Conservation (phyloP, 2,113 vertebrate genomes). For the Phainopepla nitens region DNA sequence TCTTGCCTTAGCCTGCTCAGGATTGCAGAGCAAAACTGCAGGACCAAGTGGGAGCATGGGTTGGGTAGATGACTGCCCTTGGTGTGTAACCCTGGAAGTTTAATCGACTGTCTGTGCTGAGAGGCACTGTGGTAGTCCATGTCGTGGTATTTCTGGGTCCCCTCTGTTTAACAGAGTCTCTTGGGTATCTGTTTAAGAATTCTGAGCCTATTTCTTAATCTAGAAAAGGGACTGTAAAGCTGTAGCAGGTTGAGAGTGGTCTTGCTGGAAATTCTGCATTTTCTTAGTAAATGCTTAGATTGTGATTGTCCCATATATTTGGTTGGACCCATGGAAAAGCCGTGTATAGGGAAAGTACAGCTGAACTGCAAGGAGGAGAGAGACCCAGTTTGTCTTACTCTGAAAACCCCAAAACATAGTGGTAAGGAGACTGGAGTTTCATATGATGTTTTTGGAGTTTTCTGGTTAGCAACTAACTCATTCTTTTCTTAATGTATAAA, state of each 20-base stretch:
- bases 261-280: background rate
- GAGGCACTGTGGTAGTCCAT: background rate
- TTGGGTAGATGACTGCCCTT: background rate
- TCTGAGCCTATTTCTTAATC: background rate
- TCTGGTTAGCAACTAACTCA: background rate
- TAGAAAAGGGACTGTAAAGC: background rate
- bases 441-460: background rate
- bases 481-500: background rate
- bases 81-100: background rate
- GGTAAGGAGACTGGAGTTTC: background rate
- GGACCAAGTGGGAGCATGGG: background rate
- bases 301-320: background rate
- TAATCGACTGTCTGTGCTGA: background rate
- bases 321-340: background rate
- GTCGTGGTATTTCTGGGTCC: background rate
- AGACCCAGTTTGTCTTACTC: background rate
- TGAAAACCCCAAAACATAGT: background rate
- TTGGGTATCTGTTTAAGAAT: background rate
- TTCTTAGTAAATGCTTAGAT: background rate
- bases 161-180: background rate
- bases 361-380: background rate
- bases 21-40: background rate
- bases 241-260: background rate
- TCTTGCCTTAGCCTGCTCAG: background rate
- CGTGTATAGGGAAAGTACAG: background rate